Evolutionary conservation across 2,113 vertebrate species (phyloP).

Genomic region (Eptesicus fuscus): DNA sequence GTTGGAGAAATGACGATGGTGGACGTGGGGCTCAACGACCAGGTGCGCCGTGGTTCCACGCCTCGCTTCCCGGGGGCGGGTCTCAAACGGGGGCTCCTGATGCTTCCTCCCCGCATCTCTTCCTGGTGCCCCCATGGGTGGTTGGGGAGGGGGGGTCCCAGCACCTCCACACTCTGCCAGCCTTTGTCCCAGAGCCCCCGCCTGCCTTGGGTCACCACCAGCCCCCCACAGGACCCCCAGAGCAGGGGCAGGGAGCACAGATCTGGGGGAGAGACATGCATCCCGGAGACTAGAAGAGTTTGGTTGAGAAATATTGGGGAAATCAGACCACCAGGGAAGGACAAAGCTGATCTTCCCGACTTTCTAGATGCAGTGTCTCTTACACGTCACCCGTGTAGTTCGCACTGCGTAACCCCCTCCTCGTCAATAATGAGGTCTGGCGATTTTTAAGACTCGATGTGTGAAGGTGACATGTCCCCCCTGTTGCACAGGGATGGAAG

Average conservation of each 20-base stretch:
- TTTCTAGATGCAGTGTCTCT: accelerated
- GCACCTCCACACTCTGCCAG: too few species aligned
- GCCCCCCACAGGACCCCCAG: not conserved
- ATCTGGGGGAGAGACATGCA: not conserved
- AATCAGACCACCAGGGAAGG: not conserved
- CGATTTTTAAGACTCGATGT: not conserved
- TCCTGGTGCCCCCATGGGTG: accelerated
- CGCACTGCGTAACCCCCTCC: accelerated
- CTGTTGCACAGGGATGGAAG: too few species aligned
- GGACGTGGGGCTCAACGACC: slow-evolving; percentile 94
- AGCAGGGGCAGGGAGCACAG: not conserved
- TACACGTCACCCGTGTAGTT: accelerated
- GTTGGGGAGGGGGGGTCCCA: not conserved
- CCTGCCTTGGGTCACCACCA: not conserved
- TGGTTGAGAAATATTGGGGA: not conserved
- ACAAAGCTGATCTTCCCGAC: accelerated
- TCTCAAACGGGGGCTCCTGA: not conserved
- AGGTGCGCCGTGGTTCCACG: slow-evolving; percentile 80
- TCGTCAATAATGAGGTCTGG: accelerated
- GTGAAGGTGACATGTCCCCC: not conserved
- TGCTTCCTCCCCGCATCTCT: not conserved
- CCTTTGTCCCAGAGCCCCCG: not conserved
- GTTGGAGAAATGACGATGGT: slow-evolving; percentile 96
- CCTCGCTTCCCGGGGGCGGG: accelerated
- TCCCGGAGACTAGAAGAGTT: not conserved